Evolutionary conservation across 1,140 invertebrate genomes (phyloP), one percentile per base, ranked within the genome.

Genomic region (Manduca sexta): DNA sequence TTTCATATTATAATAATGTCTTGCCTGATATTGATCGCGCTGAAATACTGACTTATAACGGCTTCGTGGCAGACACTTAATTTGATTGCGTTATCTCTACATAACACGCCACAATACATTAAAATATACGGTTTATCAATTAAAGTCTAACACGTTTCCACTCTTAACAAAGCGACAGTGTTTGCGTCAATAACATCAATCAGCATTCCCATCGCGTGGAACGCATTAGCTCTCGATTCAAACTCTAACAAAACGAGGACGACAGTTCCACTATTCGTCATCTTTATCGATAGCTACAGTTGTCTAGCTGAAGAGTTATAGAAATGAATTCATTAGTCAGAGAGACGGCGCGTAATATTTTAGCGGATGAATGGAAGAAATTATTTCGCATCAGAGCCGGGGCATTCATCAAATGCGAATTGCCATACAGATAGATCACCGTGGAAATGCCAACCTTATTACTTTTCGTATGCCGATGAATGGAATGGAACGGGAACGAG

Each of bases 251-350:
- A 26, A 21, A 13, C 39, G 39, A 21, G 16, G 17, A 30, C 41
- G 17, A 14, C 41, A 11, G 21, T 14, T 43, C 44, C 49, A 52
- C 49, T 60, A 60, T 52, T 45, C 50, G 49, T 58, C 55, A 58
- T 52, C 49, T 52, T 48, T 45, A 52, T 52, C 42, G 29, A 49
- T 29, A 26, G 29, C 45, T 43, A 14, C 34, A 48, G 45, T 33
- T 14, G n/a, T 6, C 26, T 26, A 16, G 47, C 17, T 50, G 44
- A 50, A 51, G 41, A 47, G 51, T 42, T 49, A 64, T 62, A 62
- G 56, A 71, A 67, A 65, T 60, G 65, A 62, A 69, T 65, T 74
- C 65, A 71, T 74, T 72, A 74, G 64, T 72, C 55, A 49, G 60
- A 60, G 56, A 65, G 62, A 69, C 45, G 58, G 45, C 34, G 39